Conservation (phyloP, 1,140 invertebrate genomes). For the Brachionus angularis region DNA sequence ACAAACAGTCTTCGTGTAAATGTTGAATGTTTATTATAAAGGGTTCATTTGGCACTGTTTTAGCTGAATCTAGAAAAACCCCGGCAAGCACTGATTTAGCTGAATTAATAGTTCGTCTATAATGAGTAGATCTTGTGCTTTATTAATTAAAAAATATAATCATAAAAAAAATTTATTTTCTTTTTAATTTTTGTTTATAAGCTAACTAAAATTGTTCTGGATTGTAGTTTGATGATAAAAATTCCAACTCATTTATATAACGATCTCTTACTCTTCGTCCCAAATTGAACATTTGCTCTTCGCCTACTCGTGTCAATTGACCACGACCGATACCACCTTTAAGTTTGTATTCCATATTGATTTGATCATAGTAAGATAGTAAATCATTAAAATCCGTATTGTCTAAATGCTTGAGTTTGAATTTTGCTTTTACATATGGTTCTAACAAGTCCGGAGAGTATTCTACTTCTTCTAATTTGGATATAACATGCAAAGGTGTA, state of each 20-base stretch:
- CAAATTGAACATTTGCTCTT: constrained; percentile 39
- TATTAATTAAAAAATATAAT: not conserved
- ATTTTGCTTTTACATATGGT: constrained; percentile 34
- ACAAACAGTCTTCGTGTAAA: constrained; percentile 23
- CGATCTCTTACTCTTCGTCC: not conserved
- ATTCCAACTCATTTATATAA: constrained; percentile 7
- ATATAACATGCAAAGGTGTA: constrained; percentile 19
- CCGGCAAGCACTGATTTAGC: constrained; percentile 31
- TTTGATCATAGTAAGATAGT: constrained; percentile 25
- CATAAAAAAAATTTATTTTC: no score
- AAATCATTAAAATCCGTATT: constrained; percentile 34
- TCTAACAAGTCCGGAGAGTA: constrained; percentile 4
- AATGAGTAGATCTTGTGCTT: constrained; percentile 36
- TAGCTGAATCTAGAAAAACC: not conserved
- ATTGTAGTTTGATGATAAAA: constrained; percentile 13
- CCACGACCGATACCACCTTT: constrained; percentile 3
- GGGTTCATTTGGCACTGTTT: not conserved
- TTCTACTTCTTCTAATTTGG: constrained; percentile 34
- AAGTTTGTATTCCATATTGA: constrained; percentile 3
- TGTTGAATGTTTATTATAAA: constrained; percentile 32
- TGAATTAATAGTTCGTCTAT: not conserved
- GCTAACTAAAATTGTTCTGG: constrained; percentile 27
- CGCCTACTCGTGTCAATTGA: constrained; percentile 31
- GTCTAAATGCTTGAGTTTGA: constrained; percentile 11
- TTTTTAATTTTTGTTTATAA: not conserved